phyloP scores from a whole-genome alignment of 2,888 invertebrate species.

The Parthenolecanium corni region DNA sequence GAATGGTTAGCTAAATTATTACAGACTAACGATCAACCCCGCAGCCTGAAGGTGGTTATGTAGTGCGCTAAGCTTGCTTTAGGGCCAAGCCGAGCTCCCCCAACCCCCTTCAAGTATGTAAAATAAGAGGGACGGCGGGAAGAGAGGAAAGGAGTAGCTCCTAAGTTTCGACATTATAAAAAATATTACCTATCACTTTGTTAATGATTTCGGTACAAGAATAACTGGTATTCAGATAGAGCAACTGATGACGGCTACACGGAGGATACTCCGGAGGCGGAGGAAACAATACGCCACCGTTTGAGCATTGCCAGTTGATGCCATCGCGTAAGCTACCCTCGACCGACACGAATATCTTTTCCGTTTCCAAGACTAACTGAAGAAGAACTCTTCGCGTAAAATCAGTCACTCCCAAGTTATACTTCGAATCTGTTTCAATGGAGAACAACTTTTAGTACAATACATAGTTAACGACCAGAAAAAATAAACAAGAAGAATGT shows the following conservation, averaged over 20 bases:
- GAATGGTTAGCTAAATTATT: too few relatives aligned
- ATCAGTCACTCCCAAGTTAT: slow-evolving; percentile 59
- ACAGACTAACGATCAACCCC: too few relatives aligned
- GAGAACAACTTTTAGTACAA: neutral
- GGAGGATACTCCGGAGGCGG: slow-evolving; percentile 51
- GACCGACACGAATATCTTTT: slow-evolving; percentile 55
- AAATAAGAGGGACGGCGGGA: too few relatives aligned
- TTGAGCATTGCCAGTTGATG: slow-evolving; percentile 9
- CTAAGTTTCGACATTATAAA: too few relatives aligned
- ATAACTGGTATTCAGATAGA: slow-evolving; percentile 62
- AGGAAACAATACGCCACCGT: slow-evolving; percentile 8
- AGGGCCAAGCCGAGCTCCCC: neutral
- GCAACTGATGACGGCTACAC: slow-evolving; percentile 42
- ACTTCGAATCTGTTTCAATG: slow-evolving; percentile 9
- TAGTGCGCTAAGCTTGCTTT: neutral
- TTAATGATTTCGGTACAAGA: slow-evolving; percentile 50
- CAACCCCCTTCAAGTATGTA: neutral
- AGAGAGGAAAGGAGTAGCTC: too few relatives aligned
- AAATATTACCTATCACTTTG: slow-evolving; percentile 26
- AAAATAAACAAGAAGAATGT: neutral
- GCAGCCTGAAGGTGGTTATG: too few relatives aligned
- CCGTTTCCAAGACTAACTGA: slow-evolving; percentile 74
- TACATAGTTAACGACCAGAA: neutral
- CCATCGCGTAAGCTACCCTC: slow-evolving; percentile 29
- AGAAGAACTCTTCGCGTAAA: slow-evolving; percentile 77